Evolutionary conservation across 1,140 invertebrate species (phyloP).

Genomic region (Heliothis subflexa): DNA sequence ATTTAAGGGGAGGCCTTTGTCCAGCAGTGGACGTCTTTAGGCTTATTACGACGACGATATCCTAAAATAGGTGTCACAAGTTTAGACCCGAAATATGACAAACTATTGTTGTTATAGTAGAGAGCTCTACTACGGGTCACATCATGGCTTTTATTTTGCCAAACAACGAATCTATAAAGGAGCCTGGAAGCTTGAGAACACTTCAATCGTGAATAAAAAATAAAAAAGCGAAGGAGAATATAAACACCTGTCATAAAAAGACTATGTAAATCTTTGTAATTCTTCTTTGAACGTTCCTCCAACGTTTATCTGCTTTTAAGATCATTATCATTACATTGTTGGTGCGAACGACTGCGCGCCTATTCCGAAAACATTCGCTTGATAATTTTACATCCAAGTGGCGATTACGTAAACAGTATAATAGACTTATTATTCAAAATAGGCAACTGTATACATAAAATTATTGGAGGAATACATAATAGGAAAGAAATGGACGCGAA

Average conservation of each 20-base stretch:
- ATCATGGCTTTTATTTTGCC: conserved; percentile 4
- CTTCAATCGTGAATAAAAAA: conserved; percentile 10
- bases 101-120: background rate
- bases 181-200: background rate
- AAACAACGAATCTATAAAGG: background rate
- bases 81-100: background rate
- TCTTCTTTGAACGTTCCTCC: conserved; percentile 30
- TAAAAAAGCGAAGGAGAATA: conserved; percentile 19
- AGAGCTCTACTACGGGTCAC: background rate
- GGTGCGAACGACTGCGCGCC: conserved; percentile 13
- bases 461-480: conserved; percentile 40
- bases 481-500: conserved; percentile 31
- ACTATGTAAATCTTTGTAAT: conserved; percentile 44
- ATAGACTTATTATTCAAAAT: conserved; percentile 43
- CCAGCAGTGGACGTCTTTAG: background rate
- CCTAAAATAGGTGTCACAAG: background rate
- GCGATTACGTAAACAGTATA: conserved; percentile 38
- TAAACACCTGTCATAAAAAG: conserved; percentile 34
- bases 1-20: too few relatives aligned
- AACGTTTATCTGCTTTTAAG: conserved; percentile 36
- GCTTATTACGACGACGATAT: background rate
- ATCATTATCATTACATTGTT: conserved; percentile 44
- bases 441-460: conserved; percentile 35
- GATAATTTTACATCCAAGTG: conserved; percentile 39
- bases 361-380: conserved; percentile 39